These are phyloP conservation scores for Musca domestica DNA, from an alignment of 1,140 invertebrate species.

Conservation along the genomic window DNA sequence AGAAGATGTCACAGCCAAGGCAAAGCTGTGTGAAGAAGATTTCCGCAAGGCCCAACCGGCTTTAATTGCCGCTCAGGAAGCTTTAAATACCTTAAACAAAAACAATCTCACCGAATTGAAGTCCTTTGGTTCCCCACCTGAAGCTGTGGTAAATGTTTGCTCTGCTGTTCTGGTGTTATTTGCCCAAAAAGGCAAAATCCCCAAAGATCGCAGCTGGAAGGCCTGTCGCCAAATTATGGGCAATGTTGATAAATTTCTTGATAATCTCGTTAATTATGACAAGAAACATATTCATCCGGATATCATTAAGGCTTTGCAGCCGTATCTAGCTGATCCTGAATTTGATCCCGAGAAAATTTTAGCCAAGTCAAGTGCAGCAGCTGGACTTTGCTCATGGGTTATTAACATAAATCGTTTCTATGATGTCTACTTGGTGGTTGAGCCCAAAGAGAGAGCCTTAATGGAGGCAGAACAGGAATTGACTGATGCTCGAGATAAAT, in stretches of 20 bases:
- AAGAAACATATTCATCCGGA: conserved; percentile 92
- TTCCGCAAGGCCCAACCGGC: conserved; percentile 89
- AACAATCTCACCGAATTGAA: conserved; percentile 92
- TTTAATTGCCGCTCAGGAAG: conserved; percentile 81
- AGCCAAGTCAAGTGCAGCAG: conserved; percentile 82
- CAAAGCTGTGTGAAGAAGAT: conserved; percentile 85
- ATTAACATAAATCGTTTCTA: conserved; percentile 91
- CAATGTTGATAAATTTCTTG: conserved; percentile 79
- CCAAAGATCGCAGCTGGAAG: conserved; percentile 93
- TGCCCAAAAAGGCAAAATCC: conserved; percentile 81
- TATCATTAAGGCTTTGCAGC: conserved; percentile 70
- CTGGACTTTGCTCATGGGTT: conserved; percentile 90
- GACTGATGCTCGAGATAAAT: conserved; percentile 74
- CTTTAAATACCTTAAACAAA: conserved; percentile 91
- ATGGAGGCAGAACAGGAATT: conserved; percentile 82
- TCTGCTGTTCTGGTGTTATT: conserved; percentile 86
- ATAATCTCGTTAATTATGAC: conserved; percentile 83
- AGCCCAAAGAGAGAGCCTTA: conserved; percentile 79
- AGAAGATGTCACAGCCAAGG: conserved; percentile 79
- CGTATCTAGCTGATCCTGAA: conserved; percentile 65
- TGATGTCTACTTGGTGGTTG: conserved; percentile 88
- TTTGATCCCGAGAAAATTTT: conserved; percentile 84
- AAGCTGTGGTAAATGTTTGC: conserved; percentile 80
- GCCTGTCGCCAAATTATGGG: conserved; percentile 83
- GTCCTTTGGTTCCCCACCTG: conserved; percentile 82